phyloP scores from a whole-genome alignment of 2,113 vertebrate species.

The Salvator merianae region DNA sequence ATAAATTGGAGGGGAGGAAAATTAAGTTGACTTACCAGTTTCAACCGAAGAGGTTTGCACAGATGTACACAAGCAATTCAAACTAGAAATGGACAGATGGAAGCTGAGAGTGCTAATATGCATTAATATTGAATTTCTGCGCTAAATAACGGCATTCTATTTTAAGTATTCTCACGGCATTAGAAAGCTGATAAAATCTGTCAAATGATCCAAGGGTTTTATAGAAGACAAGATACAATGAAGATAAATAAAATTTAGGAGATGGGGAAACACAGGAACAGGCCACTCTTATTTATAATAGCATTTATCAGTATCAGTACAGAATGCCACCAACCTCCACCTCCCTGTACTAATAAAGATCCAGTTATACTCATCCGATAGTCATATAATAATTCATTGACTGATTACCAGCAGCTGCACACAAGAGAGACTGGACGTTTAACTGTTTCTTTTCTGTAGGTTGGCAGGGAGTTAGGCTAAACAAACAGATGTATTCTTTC shows the following conservation, averaged over 20 bases:
- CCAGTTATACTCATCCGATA: background rate
- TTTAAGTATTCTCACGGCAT: too few species aligned
- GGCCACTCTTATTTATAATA: background rate
- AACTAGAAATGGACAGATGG: background rate
- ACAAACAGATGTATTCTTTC: background rate
- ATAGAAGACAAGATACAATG: rapidly evolving
- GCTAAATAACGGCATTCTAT: background rate
- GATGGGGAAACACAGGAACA: background rate
- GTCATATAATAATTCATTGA: background rate
- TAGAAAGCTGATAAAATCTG: background rate
- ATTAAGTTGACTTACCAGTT: background rate
- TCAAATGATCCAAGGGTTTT: background rate
- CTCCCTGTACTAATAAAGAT: background rate
- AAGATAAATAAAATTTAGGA: background rate
- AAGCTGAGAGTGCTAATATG: background rate
- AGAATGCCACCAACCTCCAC: background rate
- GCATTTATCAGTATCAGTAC: background rate
- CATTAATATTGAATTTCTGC: background rate
- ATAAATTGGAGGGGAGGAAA: background rate
- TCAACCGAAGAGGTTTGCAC: background rate
- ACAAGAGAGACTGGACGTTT: background rate
- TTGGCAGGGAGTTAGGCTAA: rapidly evolving
- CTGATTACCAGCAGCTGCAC: background rate
- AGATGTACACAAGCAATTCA: background rate
- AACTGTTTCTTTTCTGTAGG: rapidly evolving